Evolutionary conservation across 2,888 invertebrate species (phyloP), one percentile per base, ranked within the genome.

Genomic region (Tachina lurida): DNA sequence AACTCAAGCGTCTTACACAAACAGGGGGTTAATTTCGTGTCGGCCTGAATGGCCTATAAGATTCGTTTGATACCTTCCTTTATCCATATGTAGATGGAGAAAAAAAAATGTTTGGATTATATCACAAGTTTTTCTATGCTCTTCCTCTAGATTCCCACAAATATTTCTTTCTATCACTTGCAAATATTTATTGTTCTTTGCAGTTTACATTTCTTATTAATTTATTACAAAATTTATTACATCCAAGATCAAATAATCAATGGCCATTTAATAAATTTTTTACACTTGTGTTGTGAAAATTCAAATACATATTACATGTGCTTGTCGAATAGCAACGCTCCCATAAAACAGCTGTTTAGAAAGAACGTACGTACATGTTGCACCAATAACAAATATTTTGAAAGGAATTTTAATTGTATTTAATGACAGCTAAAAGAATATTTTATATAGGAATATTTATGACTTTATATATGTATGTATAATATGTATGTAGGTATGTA

Each of bases 211-310:
- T 76, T 80, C 47, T 68, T 80, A 58, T 73, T 84, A 71, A 83
- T 77, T 83, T 83, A 76, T 81, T 81, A 68, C 84, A 77, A 63
- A 77, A 81, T 81, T 81, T 80, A 81, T 84, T 67, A 73, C 49
- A 49, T 10, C 3, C 54, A 68, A 84, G 84, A 84, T 84, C 80
- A 81, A 81, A 43, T 77, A 81, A 73, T 73, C 81, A 84, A 77
- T 80, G 70, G 41, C 31, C 70, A 70, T 79, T 84, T 79, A 84
- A 79, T 84, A 80, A 84, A 76, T 80, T 76, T 31, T 76, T 52
- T 73, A 73, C n/a, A 67, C 41, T 56, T 73, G 10, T 56, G 73
- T 39, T 54, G 47, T 45, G 43, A 60, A 49, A 58, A 58, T 76
- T 56, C 19, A 47, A 56, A 77, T 31, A 4, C 4, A 77, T 31